Percentiles rank a stretch among this genome's conserved stretches.
These are phyloP conservation scores for Machaerirhynchus nigripectus DNA, from an alignment of 2,113 vertebrate species.

Conservation along the genomic window DNA sequence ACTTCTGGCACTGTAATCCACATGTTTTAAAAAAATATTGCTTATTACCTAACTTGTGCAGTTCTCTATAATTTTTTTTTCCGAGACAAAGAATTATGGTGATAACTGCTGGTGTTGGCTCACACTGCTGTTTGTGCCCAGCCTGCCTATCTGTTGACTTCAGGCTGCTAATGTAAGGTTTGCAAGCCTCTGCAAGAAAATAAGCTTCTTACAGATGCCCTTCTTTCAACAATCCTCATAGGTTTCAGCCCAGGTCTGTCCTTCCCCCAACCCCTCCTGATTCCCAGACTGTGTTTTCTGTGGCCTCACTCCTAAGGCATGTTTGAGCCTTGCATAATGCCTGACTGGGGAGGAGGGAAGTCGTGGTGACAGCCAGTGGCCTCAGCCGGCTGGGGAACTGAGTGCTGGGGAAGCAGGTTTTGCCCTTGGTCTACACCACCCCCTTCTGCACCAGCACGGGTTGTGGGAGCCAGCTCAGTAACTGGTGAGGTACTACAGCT, in stretches of 20 bases:
- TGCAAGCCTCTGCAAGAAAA: neutral
- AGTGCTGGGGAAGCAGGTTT: neutral
- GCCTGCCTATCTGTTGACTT: neutral
- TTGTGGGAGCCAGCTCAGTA: neutral
- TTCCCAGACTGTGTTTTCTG: neutral
- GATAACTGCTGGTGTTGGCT: neutral
- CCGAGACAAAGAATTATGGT: neutral
- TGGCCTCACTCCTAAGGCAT: neutral
- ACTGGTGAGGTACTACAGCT: neutral
- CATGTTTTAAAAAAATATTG: neutral
- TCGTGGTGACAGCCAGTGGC: neutral
- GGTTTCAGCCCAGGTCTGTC: neutral
- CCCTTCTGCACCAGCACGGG: neutral
- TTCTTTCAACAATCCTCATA: neutral
- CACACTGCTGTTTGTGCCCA: neutral
- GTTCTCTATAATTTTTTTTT: neutral
- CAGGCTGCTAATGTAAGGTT: neutral
- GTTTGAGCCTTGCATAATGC: neutral
- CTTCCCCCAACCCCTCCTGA: neutral
- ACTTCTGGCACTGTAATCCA: neutral
- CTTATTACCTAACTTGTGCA: neutral
- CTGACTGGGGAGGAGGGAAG: neutral
- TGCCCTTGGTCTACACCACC: neutral
- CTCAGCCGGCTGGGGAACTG: accelerated
- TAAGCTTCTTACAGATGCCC: neutral